A percentile compares a stretch with the other conserved stretches of the same genome.
These are phyloP conservation scores for Astropecten irregularis DNA, from an alignment of 53 echinoderm and acorn worm genomes.

Conservation along the genomic window DNA sequence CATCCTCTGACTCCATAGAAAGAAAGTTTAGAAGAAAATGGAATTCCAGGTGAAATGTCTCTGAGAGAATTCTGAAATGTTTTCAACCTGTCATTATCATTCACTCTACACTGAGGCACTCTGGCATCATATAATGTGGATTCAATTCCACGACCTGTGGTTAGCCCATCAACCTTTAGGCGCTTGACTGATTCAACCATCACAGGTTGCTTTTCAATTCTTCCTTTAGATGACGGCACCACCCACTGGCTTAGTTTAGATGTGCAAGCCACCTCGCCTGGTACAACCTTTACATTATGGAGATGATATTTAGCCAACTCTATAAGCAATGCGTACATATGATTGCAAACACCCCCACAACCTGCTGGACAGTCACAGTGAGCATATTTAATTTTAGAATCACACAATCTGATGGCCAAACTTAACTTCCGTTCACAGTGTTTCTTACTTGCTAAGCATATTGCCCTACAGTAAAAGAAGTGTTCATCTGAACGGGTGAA, in stretches of 20 bases:
- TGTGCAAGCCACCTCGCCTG: constrained; percentile 4
- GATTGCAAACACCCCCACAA: background rate
- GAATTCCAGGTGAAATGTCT: constrained; percentile 1
- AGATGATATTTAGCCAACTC: background rate
- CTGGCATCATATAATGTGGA: constrained; percentile 16
- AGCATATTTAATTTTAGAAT: background rate
- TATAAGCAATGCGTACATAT: background rate
- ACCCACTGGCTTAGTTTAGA: constrained; percentile 20
- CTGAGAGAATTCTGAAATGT: constrained; percentile 1
- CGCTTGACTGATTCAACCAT: constrained; percentile 11
- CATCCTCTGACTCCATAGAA: too few relatives aligned
- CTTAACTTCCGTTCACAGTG: background rate
- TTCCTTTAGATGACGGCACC: background rate
- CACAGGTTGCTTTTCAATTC: constrained; percentile 12
- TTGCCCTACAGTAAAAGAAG: constrained; percentile 24
- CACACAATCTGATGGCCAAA: background rate
- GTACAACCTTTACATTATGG: background rate
- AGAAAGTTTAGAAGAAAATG: too few relatives aligned
- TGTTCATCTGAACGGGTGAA: constrained; percentile 7
- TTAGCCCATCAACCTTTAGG: constrained; percentile 16
- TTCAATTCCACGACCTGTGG: constrained; percentile 17
- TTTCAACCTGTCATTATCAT: constrained; percentile 10
- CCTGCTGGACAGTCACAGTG: constrained; percentile 17
- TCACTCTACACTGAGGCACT: constrained; percentile 5
- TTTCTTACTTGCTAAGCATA: background rate